Base-by-base conservation (phyloP, 1,140 invertebrate genomes). In the Notospermus geniculatus region DNA sequence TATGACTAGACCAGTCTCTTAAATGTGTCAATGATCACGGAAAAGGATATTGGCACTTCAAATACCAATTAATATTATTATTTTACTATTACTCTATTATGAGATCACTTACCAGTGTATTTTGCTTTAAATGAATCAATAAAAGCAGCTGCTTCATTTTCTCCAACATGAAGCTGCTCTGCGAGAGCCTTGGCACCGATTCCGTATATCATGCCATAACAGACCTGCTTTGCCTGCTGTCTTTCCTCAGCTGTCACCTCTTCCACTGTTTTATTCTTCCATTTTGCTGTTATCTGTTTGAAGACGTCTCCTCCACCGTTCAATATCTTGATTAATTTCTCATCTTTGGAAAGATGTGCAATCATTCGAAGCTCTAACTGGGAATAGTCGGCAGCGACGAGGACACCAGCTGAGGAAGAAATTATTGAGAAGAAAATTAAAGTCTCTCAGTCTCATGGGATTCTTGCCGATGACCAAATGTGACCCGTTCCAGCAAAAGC, bases 201-300 rank as follows among this genome's bases (percentile, higher is more conserved):
- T n/a, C 96, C 96, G 80, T 98, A 98, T 54, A 99, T 90, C 67
- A 99, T 93, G 9, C 93, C 96, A 83, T 98, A 99, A 71, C 93
- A 96, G 17, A 98, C 86, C 71, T 82, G 77, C 80, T 98, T 97
- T 0, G 93, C 90, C 71, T 90, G 88, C 70, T 94, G 90, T 52
- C 95, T 84, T 66, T 92, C 83, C 57, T 87, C 84, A 53, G 88
- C 85, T 19, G 87, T 86, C 0, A 95, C 87, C 71, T 88, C 73
- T 23, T 86, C 72, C 60, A 87, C 84, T 0, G 81, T 52, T 27
- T 90, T 82, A 22, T 84, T 81, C 71, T 93, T 89, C 90, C 92
- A 93, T 63, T 87, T 85, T 9, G 91, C 86, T 1, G 95, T 91
- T 59, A 98, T 92, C 50, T 85, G 86, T 71, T 87, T 90, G 71